These are phyloP conservation scores for Sorex araneus DNA, from an alignment of 2,113 vertebrate genomes.

Conservation along the genomic window DNA sequence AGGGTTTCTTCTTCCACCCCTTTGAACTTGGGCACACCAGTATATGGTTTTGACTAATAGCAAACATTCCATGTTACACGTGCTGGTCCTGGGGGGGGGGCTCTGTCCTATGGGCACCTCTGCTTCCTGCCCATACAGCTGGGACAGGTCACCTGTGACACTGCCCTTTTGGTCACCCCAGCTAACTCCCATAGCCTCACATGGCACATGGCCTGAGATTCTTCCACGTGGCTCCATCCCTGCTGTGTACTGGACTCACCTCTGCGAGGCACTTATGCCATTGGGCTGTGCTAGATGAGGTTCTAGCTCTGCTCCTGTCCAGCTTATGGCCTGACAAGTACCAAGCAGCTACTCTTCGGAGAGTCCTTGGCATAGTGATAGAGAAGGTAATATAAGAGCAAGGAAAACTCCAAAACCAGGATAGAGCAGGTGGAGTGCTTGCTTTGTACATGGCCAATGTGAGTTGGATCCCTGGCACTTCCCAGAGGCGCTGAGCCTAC, in stretches of 20 bases:
- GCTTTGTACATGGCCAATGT: no score
- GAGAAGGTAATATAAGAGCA: background rate
- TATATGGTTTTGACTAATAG: background rate
- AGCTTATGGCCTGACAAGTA: background rate
- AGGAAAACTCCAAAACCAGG: background rate
- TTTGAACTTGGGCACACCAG: background rate
- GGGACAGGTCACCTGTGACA: background rate
- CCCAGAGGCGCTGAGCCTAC: no score
- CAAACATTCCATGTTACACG: background rate
- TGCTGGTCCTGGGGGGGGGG: background rate
- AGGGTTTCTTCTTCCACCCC: background rate
- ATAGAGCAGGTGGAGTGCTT: no score
- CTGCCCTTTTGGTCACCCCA: background rate
- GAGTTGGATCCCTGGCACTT: no score
- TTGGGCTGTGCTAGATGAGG: background rate
- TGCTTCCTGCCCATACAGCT: background rate
- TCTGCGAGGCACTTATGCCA: background rate
- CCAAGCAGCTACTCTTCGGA: constrained; percentile 18
- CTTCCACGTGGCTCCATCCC: no score
- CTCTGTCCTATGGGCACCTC: background rate
- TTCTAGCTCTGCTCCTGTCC: background rate
- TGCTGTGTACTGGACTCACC: background rate
- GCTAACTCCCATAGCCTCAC: background rate
- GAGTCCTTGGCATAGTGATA: background rate
- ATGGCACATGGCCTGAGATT: background rate